phyloP scores from a whole-genome alignment of 2,888 invertebrate species.

The Cotesia congregata region DNA sequence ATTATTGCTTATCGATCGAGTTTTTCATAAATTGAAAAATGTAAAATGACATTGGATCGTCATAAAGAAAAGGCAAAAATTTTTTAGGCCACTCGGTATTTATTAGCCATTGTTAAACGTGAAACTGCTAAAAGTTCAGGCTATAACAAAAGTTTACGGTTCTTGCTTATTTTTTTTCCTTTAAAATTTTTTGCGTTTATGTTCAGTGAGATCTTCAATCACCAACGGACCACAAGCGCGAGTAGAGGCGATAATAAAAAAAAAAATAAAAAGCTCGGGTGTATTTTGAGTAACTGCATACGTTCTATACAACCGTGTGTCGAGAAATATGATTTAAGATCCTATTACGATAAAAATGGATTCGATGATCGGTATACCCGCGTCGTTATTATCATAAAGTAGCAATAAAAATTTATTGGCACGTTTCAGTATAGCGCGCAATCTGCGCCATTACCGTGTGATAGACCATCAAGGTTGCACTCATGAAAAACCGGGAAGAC shows the following conservation, averaged over 20 bases:
- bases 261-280: neutral
- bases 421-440: constrained; percentile 47
- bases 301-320: constrained; percentile 47
- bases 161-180: neutral
- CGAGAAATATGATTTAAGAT: constrained; percentile 56
- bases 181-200: neutral
- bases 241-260: constrained; percentile 10
- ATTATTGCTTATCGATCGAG: neutral
- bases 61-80: neutral
- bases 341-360: constrained; percentile 63
- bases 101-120: neutral
- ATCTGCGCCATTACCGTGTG: constrained; percentile 18
- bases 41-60: neutral
- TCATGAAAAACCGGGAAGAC: constrained; percentile 23
- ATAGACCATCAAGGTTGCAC: constrained; percentile 28
- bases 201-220: constrained; percentile 22
- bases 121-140: neutral
- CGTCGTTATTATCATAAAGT: constrained; percentile 64
- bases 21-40: neutral
- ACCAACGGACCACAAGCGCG: constrained; percentile 4
- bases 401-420: constrained; percentile 69
- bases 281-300: constrained; percentile 1
- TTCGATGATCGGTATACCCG: constrained; percentile 56
- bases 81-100: neutral
- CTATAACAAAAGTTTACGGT: constrained; percentile 17